Evolutionary conservation across 2,797 vertebrate genomes (phyloP).

Genomic region (Lepus oiostolus): DNA sequence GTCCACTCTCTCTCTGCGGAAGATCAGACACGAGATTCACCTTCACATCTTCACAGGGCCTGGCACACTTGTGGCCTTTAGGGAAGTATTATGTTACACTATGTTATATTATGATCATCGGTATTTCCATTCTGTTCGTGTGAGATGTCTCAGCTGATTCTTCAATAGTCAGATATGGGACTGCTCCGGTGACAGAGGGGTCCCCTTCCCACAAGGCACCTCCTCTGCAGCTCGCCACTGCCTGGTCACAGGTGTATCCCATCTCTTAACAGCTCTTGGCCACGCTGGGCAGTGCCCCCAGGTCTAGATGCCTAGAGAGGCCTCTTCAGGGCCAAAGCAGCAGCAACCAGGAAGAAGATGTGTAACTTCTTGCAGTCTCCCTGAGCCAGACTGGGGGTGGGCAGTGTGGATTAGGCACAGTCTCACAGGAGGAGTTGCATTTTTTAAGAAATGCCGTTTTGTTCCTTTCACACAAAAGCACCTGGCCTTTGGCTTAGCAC

Average conservation of each 20-base stretch:
- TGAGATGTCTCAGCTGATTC: background rate
- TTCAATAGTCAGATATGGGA: background rate
- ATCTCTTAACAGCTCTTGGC: background rate
- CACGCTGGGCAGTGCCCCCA: fast-evolving
- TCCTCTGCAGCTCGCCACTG: background rate
- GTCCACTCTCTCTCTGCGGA: background rate
- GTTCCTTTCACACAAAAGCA: background rate
- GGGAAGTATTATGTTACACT: no score
- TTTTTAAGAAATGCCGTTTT: background rate
- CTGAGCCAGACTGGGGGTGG: background rate
- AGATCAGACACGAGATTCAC: background rate
- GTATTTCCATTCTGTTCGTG: background rate
- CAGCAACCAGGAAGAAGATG: background rate
- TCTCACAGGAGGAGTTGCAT: background rate
- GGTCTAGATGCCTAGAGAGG: background rate
- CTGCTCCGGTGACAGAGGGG: no score
- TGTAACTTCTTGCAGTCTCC: no score
- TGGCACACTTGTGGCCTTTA: background rate
- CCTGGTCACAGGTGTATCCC: background rate
- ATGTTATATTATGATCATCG: no score
- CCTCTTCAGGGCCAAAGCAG: background rate
- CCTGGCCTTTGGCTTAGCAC: background rate
- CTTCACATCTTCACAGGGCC: background rate
- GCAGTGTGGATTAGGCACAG: background rate
- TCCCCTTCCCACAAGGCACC: no score